A percentile compares a stretch with the other conserved stretches of the same genome.
Evolutionary conservation across 2,888 invertebrate genomes (phyloP).

Genomic region (Sinelater perroti): DNA sequence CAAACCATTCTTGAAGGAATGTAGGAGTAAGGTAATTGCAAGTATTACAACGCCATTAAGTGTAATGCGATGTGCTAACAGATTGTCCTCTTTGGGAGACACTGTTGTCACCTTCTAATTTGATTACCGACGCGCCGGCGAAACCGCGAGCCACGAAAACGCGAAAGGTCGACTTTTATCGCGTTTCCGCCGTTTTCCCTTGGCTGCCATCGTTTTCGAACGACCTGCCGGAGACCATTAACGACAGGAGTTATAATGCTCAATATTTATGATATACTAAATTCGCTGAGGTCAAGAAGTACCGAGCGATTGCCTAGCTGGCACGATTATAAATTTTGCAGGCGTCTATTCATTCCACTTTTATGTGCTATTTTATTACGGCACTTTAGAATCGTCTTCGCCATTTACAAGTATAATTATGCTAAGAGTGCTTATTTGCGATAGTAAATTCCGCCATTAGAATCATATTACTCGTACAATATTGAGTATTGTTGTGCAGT

Average conservation of each 20-base stretch:
- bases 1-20: constrained; percentile 12
- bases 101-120: constrained; percentile 12
- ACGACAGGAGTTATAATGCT: constrained; percentile 43
- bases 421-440: constrained; percentile 44
- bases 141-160: neutral
- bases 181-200: neutral
- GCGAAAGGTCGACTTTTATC: neutral
- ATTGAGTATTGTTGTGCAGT: constrained; percentile 37
- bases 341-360: constrained; percentile 40
- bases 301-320: constrained; percentile 40
- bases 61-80: constrained; percentile 28
- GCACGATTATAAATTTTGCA: constrained; percentile 42
- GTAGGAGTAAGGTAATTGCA: constrained; percentile 31
- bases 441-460: constrained; percentile 40
- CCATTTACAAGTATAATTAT: constrained; percentile 47
- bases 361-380: constrained; percentile 42
- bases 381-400: constrained; percentile 43
- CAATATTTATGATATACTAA: constrained; percentile 47
- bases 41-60: constrained; percentile 31
- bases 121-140: neutral
- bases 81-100: constrained; percentile 16
- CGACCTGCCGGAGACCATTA: too few species aligned
- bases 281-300: constrained; percentile 43
- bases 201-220: too few species aligned
- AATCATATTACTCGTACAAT: constrained; percentile 39